Evolutionary conservation across 1,140 invertebrate species (phyloP).

Genomic region (Listronotus bonariensis): DNA sequence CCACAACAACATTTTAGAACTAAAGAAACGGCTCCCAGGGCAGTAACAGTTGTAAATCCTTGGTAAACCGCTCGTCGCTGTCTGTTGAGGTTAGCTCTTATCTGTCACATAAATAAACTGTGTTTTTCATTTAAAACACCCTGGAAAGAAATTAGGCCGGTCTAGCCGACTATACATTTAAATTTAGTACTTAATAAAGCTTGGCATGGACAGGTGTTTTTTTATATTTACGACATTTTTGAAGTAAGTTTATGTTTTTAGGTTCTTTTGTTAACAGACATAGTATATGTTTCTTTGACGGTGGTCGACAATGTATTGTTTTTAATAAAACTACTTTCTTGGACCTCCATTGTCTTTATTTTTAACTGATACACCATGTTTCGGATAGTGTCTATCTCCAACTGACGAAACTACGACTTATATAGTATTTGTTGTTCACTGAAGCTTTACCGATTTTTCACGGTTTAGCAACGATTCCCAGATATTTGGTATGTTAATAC

Average conservation of each 20-base stretch:
- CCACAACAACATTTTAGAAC: too few relatives aligned
- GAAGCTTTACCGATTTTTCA: too few relatives aligned
- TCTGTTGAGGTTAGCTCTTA: slow-evolving; percentile 4
- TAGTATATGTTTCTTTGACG: too few relatives aligned
- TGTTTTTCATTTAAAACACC: slow-evolving; percentile 21
- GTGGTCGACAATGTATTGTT: too few relatives aligned
- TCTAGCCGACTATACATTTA: slow-evolving; percentile 15
- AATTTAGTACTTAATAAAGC: slow-evolving; percentile 17
- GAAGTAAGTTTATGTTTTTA: not conserved
- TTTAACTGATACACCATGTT: too few relatives aligned
- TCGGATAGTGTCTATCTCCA: too few relatives aligned
- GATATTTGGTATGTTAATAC: too few relatives aligned
- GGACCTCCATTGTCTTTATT: too few relatives aligned
- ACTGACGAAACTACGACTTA: too few relatives aligned
- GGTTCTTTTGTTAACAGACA: not conserved
- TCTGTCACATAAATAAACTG: slow-evolving; percentile 12
- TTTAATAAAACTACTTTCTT: too few relatives aligned
- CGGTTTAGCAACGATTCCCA: too few relatives aligned
- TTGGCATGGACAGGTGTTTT: slow-evolving; percentile 17
- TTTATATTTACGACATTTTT: not conserved
- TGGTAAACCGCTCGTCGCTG: slow-evolving; percentile 4
- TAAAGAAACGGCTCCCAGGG: not conserved
- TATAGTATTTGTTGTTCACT: too few relatives aligned
- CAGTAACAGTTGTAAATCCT: slow-evolving; percentile 6
- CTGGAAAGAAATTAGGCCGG: slow-evolving; percentile 24